phyloP scores from a whole-genome alignment of 92 coral and sea anemone genomes.

The Montipora capitata region DNA sequence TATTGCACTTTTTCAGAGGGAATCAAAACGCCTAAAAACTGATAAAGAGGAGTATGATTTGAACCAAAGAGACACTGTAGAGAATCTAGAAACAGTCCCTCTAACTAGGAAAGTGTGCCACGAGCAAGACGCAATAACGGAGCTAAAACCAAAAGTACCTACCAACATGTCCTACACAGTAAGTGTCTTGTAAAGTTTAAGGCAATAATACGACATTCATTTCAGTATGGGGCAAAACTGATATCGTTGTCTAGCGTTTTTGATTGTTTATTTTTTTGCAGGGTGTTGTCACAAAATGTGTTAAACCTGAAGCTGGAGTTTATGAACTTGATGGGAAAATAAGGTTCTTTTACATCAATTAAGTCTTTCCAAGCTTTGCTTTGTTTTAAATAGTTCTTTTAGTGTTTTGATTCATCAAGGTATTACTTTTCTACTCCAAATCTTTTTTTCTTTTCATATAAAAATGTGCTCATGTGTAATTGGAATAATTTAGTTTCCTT shows the following conservation, averaged over 20 bases:
- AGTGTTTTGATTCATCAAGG: too few relatives aligned
- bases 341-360: constrained; percentile 52
- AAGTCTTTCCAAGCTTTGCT: too few relatives aligned
- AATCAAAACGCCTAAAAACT: constrained; percentile 21
- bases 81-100: not conserved
- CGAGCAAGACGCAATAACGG: not conserved
- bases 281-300: constrained; percentile 86
- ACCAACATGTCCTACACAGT: constrained; percentile 35
- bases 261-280: not conserved
- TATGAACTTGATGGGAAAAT: constrained; percentile 90
- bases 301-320: constrained; percentile 84
- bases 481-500: too few relatives aligned
- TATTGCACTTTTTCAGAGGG: not conserved
- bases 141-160: constrained; percentile 15
- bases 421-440: too few relatives aligned
- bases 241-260: not conserved
- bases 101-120: not conserved
- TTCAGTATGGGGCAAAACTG: not conserved
- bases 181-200: not conserved
- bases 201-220: too few relatives aligned
- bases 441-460: too few relatives aligned
- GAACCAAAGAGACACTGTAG: not conserved
- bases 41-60: not conserved
- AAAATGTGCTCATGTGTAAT: too few relatives aligned
- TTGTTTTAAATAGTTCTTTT: too few relatives aligned